These are phyloP conservation scores for Ciconia nigra DNA, from an alignment of 2,797 vertebrate genomes.

Conservation along the genomic window DNA sequence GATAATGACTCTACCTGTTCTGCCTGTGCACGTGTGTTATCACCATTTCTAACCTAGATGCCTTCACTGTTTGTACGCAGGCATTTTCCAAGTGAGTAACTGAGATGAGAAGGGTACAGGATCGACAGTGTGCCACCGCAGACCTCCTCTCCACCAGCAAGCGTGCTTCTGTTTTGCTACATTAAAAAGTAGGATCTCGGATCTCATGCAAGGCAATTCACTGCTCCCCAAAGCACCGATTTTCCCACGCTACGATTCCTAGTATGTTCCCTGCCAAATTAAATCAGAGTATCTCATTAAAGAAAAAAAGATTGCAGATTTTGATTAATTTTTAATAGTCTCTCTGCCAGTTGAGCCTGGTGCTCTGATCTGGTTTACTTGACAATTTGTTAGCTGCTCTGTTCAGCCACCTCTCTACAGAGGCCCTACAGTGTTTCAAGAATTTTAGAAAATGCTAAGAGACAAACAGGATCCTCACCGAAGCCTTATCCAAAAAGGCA, in stretches of 20 bases:
- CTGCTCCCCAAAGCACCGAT: neutral
- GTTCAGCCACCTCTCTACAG: neutral
- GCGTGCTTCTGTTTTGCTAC: fast-evolving
- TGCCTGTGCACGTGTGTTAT: fast-evolving
- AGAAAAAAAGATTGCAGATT: neutral
- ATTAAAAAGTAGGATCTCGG: neutral
- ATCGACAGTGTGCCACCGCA: neutral
- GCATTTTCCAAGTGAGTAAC: neutral
- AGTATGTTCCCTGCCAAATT: neutral
- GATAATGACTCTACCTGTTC: neutral
- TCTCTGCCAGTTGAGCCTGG: neutral
- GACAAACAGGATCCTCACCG: neutral
- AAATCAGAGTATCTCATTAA: neutral
- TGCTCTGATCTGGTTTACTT: neutral
- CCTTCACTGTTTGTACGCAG: neutral
- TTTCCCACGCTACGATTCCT: neutral
- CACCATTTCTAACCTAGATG: neutral
- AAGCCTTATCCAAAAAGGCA: neutral
- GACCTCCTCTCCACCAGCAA: neutral
- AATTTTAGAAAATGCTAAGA: neutral
- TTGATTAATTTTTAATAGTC: slow-evolving; percentile 7
- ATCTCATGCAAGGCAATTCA: neutral
- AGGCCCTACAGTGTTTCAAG: neutral
- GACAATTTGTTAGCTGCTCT: neutral
- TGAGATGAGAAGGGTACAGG: neutral